Evolutionary conservation across 1,140 invertebrate genomes (phyloP).

Genomic region (Lithobius niger): DNA sequence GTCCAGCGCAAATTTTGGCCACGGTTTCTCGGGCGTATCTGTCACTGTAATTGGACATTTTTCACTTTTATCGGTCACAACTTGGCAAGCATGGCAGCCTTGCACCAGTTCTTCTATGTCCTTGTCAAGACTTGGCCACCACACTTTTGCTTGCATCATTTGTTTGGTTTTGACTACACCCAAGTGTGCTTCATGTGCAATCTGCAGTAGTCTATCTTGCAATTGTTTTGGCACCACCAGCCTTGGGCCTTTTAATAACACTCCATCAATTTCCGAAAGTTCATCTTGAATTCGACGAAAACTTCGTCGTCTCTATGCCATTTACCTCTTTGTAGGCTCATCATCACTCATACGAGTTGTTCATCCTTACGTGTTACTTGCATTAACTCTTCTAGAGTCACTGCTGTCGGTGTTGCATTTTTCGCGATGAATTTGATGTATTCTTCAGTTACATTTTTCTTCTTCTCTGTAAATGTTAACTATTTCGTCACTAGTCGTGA

Average conservation of each 20-base stretch:
- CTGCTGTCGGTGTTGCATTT: background rate
- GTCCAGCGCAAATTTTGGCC: slow-evolving; percentile 21
- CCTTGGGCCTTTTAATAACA: too few species aligned
- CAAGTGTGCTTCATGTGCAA: slow-evolving; percentile 27
- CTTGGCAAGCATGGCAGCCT: background rate
- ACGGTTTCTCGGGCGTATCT: slow-evolving; percentile 16
- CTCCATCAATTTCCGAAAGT: background rate
- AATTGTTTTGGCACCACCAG: slow-evolving; percentile 10
- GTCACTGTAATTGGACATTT: slow-evolving; percentile 14
- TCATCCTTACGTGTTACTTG: background rate
- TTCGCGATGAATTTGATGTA: background rate
- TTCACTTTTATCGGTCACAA: slow-evolving; percentile 4
- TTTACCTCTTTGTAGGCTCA: too few species aligned
- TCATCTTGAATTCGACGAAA: background rate
- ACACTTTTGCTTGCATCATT: slow-evolving; percentile 26
- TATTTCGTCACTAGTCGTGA: slow-evolving; percentile 12
- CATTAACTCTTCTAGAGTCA: background rate
- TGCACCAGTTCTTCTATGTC: background rate
- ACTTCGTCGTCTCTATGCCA: background rate
- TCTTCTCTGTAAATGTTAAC: background rate
- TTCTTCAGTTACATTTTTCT: background rate
- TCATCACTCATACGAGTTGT: background rate
- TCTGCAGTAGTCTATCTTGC: slow-evolving; percentile 15
- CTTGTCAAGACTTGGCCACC: slow-evolving; percentile 22
- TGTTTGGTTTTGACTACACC: slow-evolving; percentile 25